Evolutionary conservation across 2,113 vertebrate species (phyloP).

Genomic region (Genyomyrus donnyi): DNA sequence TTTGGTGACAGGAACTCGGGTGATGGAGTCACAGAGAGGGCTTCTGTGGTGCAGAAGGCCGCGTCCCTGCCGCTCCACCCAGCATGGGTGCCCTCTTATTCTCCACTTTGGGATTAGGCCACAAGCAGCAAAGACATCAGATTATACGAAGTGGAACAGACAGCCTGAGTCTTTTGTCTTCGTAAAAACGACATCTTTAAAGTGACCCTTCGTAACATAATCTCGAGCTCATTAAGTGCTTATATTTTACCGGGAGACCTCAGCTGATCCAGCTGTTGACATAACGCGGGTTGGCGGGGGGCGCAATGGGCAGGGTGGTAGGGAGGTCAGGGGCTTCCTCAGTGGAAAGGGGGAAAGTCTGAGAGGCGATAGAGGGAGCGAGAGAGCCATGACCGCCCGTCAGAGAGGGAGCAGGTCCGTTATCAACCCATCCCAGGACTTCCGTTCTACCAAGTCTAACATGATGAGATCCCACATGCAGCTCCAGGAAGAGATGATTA

Average conservation of each 20-base stretch:
- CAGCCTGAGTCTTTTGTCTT: not conserved
- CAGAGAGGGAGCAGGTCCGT: conserved; percentile 24
- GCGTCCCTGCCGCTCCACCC: not conserved
- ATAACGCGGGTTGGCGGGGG: not conserved
- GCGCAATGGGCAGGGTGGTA: not conserved
- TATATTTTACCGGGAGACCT: not conserved
- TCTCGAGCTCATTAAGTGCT: not conserved
- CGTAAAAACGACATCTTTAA: not conserved
- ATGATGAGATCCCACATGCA: conserved; percentile 8
- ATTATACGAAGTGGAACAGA: not conserved
- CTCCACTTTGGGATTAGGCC: not conserved
- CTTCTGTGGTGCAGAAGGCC: no score
- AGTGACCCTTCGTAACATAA: not conserved
- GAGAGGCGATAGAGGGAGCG: not conserved
- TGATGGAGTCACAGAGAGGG: not conserved
- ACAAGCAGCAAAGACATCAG: not conserved
- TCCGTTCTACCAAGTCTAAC: conserved; percentile 54
- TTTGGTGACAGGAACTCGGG: not conserved
- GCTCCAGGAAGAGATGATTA: conserved; percentile 50
- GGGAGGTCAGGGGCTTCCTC: not conserved
- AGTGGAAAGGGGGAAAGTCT: not conserved
- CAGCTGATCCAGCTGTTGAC: not conserved
- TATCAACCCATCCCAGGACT: conserved; percentile 65
- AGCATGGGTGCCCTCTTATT: not conserved
- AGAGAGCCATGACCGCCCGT: not conserved